These are phyloP conservation scores for Bathynomus jamesi DNA, from an alignment of 1,140 invertebrate species.

Conservation along the genomic window DNA sequence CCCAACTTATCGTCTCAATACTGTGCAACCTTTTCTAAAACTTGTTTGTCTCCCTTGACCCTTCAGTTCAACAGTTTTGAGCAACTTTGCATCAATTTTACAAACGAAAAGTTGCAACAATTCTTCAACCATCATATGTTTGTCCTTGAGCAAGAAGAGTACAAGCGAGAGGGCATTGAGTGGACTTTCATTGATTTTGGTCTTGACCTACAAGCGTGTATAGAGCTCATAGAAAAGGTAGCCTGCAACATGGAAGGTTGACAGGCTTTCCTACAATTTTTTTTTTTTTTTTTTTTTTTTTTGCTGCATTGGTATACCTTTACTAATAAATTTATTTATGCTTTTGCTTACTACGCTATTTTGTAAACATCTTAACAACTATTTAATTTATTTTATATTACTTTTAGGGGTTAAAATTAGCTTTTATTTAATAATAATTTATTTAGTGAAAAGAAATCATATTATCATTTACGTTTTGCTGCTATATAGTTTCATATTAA, in stretches of 20 bases:
- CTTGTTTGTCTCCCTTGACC: constrained; percentile 6
- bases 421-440: too few relatives aligned
- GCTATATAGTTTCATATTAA: too few relatives aligned
- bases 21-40: too few relatives aligned
- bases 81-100: constrained; percentile 99
- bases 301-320: not conserved
- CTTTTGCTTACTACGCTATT: too few relatives aligned
- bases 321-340: too few relatives aligned
- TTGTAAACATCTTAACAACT: too few relatives aligned
- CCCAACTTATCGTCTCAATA: too few relatives aligned
- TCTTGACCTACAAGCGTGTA: constrained; percentile 96
- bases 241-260: not conserved
- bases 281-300: not conserved
- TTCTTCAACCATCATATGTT: constrained; percentile 99
- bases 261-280: not conserved
- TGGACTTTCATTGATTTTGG: constrained; percentile 99
- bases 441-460: too few relatives aligned
- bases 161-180: constrained; percentile 94
- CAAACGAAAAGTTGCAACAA: constrained; percentile 99
- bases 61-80: constrained; percentile 95
- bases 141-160: constrained; percentile 99
- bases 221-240: constrained; percentile 99
- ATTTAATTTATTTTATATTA: too few relatives aligned
- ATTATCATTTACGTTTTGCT: too few relatives aligned
- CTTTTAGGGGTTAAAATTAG: too few relatives aligned